Evolutionary conservation across 2,888 invertebrate species (phyloP).

Genomic region (Chloromyia formosa): DNA sequence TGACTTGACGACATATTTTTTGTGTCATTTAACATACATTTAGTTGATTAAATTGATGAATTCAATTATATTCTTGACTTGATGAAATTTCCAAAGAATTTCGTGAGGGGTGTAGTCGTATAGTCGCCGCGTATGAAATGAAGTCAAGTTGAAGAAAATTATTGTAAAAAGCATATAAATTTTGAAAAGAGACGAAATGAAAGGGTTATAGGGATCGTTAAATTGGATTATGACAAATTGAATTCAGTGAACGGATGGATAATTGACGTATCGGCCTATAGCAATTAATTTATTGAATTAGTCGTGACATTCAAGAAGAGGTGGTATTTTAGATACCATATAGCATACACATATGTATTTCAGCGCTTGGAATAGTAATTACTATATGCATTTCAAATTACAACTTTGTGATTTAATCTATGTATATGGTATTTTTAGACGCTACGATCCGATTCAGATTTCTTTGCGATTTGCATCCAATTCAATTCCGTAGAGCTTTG

Average conservation of each 20-base stretch:
- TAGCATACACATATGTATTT: too few relatives aligned
- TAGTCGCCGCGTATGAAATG: not conserved
- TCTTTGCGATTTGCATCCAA: too few relatives aligned
- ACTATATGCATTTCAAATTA: too few relatives aligned
- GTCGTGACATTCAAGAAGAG: too few relatives aligned
- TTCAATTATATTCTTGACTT: constrained; percentile 50
- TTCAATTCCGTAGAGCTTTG: too few relatives aligned
- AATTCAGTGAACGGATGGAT: not conserved
- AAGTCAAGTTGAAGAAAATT: constrained; percentile 5
- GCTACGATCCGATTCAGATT: too few relatives aligned
- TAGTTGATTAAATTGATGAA: constrained; percentile 64
- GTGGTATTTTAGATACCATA: too few relatives aligned
- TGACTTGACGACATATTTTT: constrained; percentile 52
- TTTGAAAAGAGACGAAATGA: not conserved
- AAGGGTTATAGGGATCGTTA: not conserved
- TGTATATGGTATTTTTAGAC: too few relatives aligned
- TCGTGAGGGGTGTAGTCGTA: not conserved
- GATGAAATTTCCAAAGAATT: constrained; percentile 2
- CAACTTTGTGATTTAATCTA: too few relatives aligned
- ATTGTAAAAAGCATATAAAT: constrained; percentile 5
- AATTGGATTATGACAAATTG: constrained; percentile 7
- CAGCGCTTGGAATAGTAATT: too few relatives aligned
- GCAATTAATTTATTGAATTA: too few relatives aligned
- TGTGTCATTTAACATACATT: constrained; percentile 56
- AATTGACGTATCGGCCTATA: not conserved